A percentile compares a stretch with the other conserved stretches of the same genome.
phyloP scores from a whole-genome alignment of 2,888 invertebrate genomes.

The Trichopoda pennipes region DNA sequence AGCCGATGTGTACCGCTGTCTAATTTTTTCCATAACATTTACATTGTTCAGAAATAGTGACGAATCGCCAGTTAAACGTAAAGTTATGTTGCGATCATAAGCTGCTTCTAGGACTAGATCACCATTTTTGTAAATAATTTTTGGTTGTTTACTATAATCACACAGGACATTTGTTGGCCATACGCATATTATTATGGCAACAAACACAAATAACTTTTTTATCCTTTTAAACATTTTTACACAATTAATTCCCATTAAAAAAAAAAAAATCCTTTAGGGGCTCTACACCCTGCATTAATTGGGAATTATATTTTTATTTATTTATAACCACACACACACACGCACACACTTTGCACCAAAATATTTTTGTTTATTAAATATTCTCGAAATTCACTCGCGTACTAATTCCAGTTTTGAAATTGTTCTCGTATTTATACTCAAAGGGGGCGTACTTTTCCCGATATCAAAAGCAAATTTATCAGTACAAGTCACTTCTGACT shows the following conservation, averaged over 20 bases:
- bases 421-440: slow-evolving; percentile 55
- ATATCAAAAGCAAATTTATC: slow-evolving; percentile 3
- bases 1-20: slow-evolving; percentile 61
- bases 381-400: slow-evolving; percentile 20
- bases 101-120: slow-evolving; percentile 89
- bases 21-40: slow-evolving; percentile 82
- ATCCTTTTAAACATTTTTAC: slow-evolving; percentile 18
- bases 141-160: slow-evolving; percentile 69
- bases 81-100: slow-evolving; percentile 88
- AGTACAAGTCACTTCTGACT: slow-evolving; percentile 22
- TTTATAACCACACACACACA: no score
- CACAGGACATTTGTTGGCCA: not conserved
- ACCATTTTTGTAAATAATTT: slow-evolving; percentile 84
- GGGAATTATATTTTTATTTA: not conserved
- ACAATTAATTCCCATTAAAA: not conserved
- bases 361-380: slow-evolving; percentile 19
- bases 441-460: slow-evolving; percentile 51
- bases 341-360: not conserved
- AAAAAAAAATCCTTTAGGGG: slow-evolving; percentile 37
- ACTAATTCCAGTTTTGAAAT: slow-evolving; percentile 10
- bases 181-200: slow-evolving; percentile 6
- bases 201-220: not conserved
- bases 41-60: slow-evolving; percentile 86
- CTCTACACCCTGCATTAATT: slow-evolving; percentile 35
- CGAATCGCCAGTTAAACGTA: slow-evolving; percentile 86